Evolutionary conservation across 2,113 vertebrate genomes (phyloP).

Genomic region (Notarius quadriscutis): DNA sequence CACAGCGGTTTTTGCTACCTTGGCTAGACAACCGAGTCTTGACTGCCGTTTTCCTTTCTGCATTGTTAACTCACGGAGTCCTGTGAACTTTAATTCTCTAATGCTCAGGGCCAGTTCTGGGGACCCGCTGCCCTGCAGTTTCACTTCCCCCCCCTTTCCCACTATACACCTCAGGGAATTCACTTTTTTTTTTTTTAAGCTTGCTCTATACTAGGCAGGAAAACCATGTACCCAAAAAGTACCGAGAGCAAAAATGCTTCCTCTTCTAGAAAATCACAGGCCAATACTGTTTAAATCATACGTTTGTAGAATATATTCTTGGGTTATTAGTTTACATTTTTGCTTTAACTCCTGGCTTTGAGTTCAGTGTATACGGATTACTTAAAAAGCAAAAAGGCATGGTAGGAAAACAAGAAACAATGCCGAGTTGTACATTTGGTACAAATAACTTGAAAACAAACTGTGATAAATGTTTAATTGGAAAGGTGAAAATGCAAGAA

Average conservation of each 20-base stretch:
- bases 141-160: background rate
- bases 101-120: background rate
- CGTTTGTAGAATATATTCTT: background rate
- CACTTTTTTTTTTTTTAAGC: background rate
- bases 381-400: background rate
- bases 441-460: background rate
- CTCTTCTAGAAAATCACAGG: background rate
- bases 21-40: background rate
- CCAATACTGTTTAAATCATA: background rate
- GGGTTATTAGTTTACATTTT: background rate
- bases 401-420: background rate
- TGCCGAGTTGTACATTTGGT: background rate
- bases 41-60: background rate
- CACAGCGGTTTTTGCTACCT: background rate
- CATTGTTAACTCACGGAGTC: background rate
- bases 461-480: constrained; percentile 32
- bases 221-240: background rate
- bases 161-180: background rate
- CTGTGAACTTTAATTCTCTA: background rate
- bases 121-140: background rate
- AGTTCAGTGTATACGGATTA: background rate
- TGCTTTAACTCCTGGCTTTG: background rate
- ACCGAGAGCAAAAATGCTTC: background rate
- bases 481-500: constrained; percentile 4
- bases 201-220: background rate